Conservation (phyloP, 2,113 vertebrate species). For the Neolamprologus hecqui region DNA sequence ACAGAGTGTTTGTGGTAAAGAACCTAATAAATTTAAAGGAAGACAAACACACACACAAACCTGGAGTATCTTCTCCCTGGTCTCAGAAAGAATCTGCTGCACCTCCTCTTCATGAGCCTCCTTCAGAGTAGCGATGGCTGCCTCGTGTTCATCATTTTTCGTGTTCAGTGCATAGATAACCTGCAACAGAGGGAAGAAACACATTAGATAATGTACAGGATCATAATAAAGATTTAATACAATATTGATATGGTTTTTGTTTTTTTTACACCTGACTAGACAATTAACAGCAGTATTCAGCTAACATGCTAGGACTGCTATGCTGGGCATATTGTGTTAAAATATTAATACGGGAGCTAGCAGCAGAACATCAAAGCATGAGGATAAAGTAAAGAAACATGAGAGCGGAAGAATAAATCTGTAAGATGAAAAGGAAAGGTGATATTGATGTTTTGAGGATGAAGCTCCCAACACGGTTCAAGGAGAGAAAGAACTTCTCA, state of each 20-base stretch:
- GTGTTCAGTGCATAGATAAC: constrained; percentile 99
- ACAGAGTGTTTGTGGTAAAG: background rate
- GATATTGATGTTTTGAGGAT: background rate
- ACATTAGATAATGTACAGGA: background rate
- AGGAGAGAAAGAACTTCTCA: background rate
- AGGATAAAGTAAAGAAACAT: background rate
- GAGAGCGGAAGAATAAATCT: background rate
- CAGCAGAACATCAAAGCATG: background rate
- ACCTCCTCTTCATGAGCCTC: constrained; percentile 99
- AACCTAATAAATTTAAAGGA: background rate
- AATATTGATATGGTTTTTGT: background rate
- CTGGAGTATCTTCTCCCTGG: constrained; percentile 89
- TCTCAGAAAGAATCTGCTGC: constrained; percentile 96
- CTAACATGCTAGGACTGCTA: background rate
- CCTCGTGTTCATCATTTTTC: constrained; percentile 98
- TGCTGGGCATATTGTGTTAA: background rate
- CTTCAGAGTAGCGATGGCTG: constrained; percentile 92
- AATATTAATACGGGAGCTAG: background rate
- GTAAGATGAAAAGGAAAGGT: background rate
- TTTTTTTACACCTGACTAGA: background rate
- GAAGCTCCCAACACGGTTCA: background rate
- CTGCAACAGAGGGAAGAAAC: constrained; percentile 53
- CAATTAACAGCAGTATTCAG: background rate
- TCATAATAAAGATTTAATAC: background rate
- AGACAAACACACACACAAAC: background rate